Evolutionary conservation across 2,113 vertebrate species (phyloP), one percentile per base, ranked within the genome.

Genomic region (Platycercus adscitus): DNA sequence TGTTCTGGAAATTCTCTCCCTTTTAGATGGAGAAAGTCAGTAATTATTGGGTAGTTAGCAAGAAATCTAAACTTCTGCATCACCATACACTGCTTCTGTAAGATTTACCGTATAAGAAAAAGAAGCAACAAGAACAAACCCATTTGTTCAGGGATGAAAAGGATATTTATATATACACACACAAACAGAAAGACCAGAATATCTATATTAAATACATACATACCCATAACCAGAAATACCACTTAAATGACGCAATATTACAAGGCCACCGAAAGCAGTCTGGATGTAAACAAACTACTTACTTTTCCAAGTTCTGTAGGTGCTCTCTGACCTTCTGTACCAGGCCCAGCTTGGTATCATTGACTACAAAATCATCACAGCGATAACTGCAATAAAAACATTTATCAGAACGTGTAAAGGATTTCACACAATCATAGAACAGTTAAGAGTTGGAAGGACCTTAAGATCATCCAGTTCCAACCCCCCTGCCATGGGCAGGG

Each of bases 351-450:
- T 99, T 99, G 97, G 99, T 99, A 97, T 99, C 99, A 60, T 99
- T 99, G 92, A 99, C 99, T 88, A 99, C 99, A 98, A 99, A 99
- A 94, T 99, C 99, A 97, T 99, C 99, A 98, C 99, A 99, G 93
- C 99, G 98, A 78, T 99, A 99, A 98, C 99, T 99, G 96, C 81
- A 98, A 97, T 70, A 60, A 70, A 96, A 95, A 97, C 18, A 39
- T 53, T 41, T 33, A 81, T 97, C 89, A 97, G 21, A 44, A 66
- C 2, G 14, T 52, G 18, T 55, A 64, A 80, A 88, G 53, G 72
- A 58, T 82, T 91, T 90, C 53, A 55, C 11, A 33, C 17, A 33
- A 20, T 33, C 53, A 33, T 55, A 55, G 53, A 55, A 55, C 2
- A 33, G 18, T 31, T 55, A 13, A 13, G 5, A 18, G 53, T 9